Base-by-base conservation (phyloP, 2,797 vertebrate species). In the Dromococcyx pavoninus region DNA sequence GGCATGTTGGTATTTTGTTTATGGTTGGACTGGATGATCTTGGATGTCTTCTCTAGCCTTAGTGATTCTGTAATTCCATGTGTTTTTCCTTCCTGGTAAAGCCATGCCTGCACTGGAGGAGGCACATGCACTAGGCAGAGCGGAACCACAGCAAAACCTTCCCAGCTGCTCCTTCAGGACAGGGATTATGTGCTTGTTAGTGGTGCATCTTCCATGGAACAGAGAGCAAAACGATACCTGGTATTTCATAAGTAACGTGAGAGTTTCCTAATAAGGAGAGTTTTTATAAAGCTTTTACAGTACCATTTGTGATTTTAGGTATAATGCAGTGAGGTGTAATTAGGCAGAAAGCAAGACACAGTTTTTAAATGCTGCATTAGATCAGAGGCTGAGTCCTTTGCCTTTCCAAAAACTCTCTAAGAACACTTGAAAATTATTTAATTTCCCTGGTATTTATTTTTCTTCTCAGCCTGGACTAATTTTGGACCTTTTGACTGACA, bases 131-230 rank as follows among this genome's bases (percentile, higher is more conserved):
- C 13, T 30, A 25, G 24, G 57, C 28, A 28, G 57, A 8, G 10
- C 8, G 2, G 51, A 50, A 11, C 21, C 4, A 1, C 27, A 35
- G 53, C 27, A 37, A 8, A 48, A 8, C 14, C 48, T 32, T 24
- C 64, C 37, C 56, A 11, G 2, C 3, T 28, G 33, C 51, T 58
- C 3, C 0, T 4, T 30, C 17, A 25, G 78, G n/a, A 53, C 5
- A 41, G 51, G 35, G 11, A 1, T 56, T n/a, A 28, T 53, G 60
- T 46, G 60, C 54, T 48, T 44, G 30, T 25, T 9, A 30, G 30
- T 1, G 5, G 9, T n/a, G 10, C 24, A 9, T n/a, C 43, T 56
- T 51, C 39, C 27, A 0, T 0, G n/a, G 43, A 17, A 18, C 18
- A 74, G 19, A 30, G 10, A 61, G 37, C 24, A 33, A 56, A 78